These are phyloP conservation scores for Macrophya alboannulata DNA, from an alignment of 2,888 invertebrate genomes.

Conservation along the genomic window DNA sequence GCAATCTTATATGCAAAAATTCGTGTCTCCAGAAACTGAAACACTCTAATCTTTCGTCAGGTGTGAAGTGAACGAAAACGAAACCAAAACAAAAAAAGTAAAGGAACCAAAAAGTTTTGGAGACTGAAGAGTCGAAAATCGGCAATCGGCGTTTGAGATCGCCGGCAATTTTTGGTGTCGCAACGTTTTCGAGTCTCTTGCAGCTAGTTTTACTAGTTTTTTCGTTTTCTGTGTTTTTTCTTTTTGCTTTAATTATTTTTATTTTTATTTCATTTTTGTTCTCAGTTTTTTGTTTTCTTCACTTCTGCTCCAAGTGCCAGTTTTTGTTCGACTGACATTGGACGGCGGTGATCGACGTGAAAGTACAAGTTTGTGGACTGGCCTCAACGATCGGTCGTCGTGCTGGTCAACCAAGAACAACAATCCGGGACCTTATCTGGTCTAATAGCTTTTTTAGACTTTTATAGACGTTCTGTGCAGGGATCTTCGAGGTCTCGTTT, in stretches of 20 bases:
- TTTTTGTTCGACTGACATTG: slow-evolving; percentile 52
- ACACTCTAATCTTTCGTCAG: neutral
- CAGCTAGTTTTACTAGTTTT: neutral
- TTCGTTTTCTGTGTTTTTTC: neutral
- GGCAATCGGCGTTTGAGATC: neutral
- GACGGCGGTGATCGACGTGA: slow-evolving; percentile 44
- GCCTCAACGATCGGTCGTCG: slow-evolving; percentile 34
- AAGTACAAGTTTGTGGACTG: slow-evolving; percentile 27
- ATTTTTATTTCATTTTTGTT: neutral
- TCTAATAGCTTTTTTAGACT: slow-evolving; percentile 35
- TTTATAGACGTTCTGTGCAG: slow-evolving; percentile 30
- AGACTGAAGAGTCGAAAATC: slow-evolving; percentile 19
- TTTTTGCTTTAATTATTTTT: neutral
- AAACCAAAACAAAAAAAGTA: neutral
- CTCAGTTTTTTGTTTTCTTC: neutral
- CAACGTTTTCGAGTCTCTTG: slow-evolving; percentile 19
- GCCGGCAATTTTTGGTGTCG: slow-evolving; percentile 19
- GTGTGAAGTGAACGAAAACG: neutral
- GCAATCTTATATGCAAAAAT: neutral
- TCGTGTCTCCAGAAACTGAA: neutral
- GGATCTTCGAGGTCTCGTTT: slow-evolving; percentile 7
- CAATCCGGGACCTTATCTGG: slow-evolving; percentile 42
- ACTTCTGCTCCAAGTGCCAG: slow-evolving; percentile 6
- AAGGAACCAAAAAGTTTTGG: neutral
- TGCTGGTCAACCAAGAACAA: neutral